Evolutionary conservation across 1,140 invertebrate genomes (phyloP).

Genomic region (Acyrthosiphon pisum): DNA sequence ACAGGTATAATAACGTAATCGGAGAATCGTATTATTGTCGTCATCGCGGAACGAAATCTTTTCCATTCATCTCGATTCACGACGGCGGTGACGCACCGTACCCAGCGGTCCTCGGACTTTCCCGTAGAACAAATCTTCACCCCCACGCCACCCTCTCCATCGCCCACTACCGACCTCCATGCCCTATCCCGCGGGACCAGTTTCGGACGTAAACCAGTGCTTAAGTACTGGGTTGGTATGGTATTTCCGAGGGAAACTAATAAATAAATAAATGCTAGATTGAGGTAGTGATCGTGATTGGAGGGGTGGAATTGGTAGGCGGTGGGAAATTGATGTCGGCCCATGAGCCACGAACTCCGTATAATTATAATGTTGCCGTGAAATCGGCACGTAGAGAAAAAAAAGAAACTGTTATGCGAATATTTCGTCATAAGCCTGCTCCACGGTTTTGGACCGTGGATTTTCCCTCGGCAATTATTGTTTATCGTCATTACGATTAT

Average conservation of each 20-base stretch:
- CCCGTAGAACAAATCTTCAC: not conserved
- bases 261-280: not conserved
- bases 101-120: not conserved
- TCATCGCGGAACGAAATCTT: not conserved
- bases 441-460: not conserved
- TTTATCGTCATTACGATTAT: not conserved
- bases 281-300: not conserved
- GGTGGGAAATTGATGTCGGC: not conserved
- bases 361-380: conserved; percentile 22
- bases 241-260: not conserved
- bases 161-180: not conserved
- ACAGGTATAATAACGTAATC: not conserved
- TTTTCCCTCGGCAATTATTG: not conserved
- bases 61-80: not conserved
- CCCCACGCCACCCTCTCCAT: too few relatives aligned
- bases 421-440: not conserved
- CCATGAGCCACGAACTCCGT: not conserved
- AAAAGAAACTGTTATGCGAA: not conserved
- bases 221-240: not conserved
- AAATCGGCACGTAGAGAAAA: conserved; percentile 22
- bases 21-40: not conserved
- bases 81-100: not conserved
- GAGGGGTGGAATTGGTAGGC: too few relatives aligned
- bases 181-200: not conserved
- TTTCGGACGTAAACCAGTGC: not conserved